Base-by-base conservation (phyloP, 2,888 invertebrate genomes). In the Apamea sordens region DNA sequence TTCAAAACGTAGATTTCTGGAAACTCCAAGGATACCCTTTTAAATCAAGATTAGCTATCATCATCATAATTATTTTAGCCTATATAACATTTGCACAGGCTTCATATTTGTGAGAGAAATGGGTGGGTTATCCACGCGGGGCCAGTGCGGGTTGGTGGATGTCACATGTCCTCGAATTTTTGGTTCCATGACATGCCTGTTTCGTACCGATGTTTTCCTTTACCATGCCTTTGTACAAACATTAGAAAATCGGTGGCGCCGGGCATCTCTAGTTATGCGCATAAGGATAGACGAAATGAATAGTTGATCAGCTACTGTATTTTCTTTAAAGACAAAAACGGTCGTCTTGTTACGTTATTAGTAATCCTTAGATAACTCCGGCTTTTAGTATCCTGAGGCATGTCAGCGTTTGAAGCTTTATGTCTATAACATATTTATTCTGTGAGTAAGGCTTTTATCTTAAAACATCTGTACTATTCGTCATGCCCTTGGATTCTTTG, bases 401-500 rank as follows among this genome's bases (percentile, higher is more conserved):
- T 18, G 13, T 53, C 41, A 77, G 36, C 11, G 1, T 56, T 56
- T 56, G 24, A 56, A 56, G 65, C 13, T 73, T 73, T 79, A 15
- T 50, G 18, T 18, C 18, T 53, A 21, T 56, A 24, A 56, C 24
- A n/a, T 24, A 24, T 56, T 24, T 24, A 56, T 56, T 56, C 10
- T 4, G 24, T 11, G n/a, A 56, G 11, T 56, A 56, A 24, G 24
- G 70, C 15, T 68, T 72, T 79, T 61, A 64, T 73, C 65, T 76
- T 59, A 73, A 77, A 79, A 76, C 28, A 75, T 83, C 56, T 63
- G 28, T 75, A 73, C 36, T 69, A 79, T 79, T 74, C 44, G 77
- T 65, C 21, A 24, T n/a, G 36, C 18, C 72, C 69, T 79, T 65
- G 61, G n/a, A 59, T 53, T 72, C 53, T 69, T 86, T 69, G 59